These are phyloP conservation scores for Microplitis mediator DNA, from an alignment of 1,140 invertebrate species.

Conservation along the genomic window DNA sequence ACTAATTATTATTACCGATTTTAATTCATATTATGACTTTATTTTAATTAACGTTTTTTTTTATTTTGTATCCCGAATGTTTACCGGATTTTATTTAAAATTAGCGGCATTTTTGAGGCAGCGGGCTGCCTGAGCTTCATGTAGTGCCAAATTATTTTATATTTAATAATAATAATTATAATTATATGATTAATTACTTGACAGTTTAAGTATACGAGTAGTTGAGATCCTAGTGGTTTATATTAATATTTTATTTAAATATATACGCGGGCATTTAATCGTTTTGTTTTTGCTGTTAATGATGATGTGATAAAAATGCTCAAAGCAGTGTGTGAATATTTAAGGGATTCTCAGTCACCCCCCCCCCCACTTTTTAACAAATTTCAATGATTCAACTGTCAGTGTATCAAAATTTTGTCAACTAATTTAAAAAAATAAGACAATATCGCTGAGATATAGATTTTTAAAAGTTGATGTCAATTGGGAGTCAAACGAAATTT, in stretches of 20 bases:
- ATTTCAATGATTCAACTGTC: too few relatives aligned
- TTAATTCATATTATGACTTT: neutral
- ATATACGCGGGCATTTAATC: neutral
- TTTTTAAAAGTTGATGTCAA: too few relatives aligned
- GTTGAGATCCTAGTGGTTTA: neutral
- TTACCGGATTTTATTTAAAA: neutral
- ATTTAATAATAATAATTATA: neutral
- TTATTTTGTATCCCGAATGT: neutral
- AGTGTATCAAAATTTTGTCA: too few relatives aligned
- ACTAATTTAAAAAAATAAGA: too few relatives aligned
- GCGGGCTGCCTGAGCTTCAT: conserved; percentile 21
- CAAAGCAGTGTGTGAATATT: conserved; percentile 2
- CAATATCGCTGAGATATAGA: too few relatives aligned
- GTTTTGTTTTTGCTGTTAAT: neutral
- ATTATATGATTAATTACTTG: neutral
- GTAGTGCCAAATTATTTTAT: conserved; percentile 17
- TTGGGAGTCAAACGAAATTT: too few relatives aligned
- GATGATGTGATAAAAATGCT: conserved; percentile 23
- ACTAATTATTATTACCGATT: neutral
- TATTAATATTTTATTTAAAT: neutral
- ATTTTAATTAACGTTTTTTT: too few relatives aligned
- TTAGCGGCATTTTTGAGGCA: conserved; percentile 25
- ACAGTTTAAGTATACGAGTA: neutral
- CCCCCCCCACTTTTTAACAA: too few relatives aligned
- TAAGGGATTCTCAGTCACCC: too few relatives aligned